These are phyloP conservation scores for Acropora tenuis DNA, from an alignment of 64 coral and sea anemone species.

Conservation along the genomic window DNA sequence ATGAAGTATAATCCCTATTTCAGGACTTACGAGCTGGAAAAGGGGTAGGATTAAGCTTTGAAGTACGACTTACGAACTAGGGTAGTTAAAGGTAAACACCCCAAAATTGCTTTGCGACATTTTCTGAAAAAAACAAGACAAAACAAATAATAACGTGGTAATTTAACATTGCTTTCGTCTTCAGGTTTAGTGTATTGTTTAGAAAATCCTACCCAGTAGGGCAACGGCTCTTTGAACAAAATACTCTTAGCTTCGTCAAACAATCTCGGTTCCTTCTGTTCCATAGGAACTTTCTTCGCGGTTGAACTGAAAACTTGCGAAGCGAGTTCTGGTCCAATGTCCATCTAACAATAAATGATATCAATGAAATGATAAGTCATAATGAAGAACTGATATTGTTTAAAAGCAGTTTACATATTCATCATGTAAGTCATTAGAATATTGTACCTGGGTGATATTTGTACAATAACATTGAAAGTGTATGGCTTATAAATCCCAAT, in stretches of 20 bases:
- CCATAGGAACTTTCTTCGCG: slow-evolving; percentile 74
- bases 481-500: too few species aligned
- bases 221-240: slow-evolving; percentile 91
- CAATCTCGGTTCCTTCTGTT: slow-evolving; percentile 78
- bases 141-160: slow-evolving; percentile 81
- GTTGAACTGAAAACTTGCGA: slow-evolving; percentile 68
- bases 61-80: too few species aligned
- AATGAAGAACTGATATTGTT: too few species aligned
- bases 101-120: too few species aligned
- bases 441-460: not conserved
- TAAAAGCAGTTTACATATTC: too few species aligned
- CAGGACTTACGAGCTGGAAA: too few species aligned
- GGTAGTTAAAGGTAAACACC: too few species aligned
- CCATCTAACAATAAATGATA: slow-evolving; percentile 66
- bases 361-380: too few species aligned
- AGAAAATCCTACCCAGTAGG: slow-evolving; percentile 94
- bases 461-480: too few species aligned
- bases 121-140: not conserved
- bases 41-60: too few species aligned
- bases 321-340: slow-evolving; percentile 93
- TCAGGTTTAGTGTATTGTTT: slow-evolving; percentile 76
- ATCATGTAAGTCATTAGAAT: too few species aligned
- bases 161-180: slow-evolving; percentile 62
- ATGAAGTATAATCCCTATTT: too few species aligned
- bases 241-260: slow-evolving; percentile 96